phyloP scores from a whole-genome alignment of 1,140 invertebrate species.

The Holotrichia oblita region DNA sequence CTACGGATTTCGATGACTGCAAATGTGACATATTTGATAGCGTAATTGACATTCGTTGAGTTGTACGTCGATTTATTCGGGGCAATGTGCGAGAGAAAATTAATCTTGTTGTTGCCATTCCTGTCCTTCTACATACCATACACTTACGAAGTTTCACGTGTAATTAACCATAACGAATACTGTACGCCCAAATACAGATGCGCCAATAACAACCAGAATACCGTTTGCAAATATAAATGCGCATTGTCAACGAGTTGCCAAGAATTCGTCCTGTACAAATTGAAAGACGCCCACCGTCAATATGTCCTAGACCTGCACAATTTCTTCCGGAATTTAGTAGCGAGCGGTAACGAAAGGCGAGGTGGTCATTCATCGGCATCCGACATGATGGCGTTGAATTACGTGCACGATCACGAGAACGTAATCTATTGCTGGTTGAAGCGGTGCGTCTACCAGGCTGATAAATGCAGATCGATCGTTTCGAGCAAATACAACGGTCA shows the following conservation, averaged over 20 bases:
- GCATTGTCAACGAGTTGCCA: neutral
- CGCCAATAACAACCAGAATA: neutral
- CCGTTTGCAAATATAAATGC: neutral
- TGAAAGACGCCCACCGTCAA: neutral
- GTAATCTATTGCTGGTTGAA: neutral
- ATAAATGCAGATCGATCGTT: neutral
- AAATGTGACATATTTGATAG: no score
- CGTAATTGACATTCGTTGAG: no score
- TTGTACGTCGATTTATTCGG: no score
- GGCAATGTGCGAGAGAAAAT: neutral
- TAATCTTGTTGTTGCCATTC: neutral
- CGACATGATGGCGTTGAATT: slow-evolving; percentile 15
- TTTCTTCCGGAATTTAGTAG: neutral
- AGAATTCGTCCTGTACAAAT: neutral
- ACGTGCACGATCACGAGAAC: neutral
- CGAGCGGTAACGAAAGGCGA: neutral
- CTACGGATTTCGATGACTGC: no score
- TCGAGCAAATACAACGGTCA: neutral
- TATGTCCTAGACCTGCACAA: neutral
- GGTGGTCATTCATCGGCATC: neutral
- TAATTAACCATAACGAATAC: neutral
- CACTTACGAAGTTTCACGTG: neutral
- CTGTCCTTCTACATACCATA: neutral
- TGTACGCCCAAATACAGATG: neutral
- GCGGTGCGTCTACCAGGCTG: neutral